phyloP scores from a whole-genome alignment of 2,797 vertebrate species.

The Peromyscus attwateri region DNA sequence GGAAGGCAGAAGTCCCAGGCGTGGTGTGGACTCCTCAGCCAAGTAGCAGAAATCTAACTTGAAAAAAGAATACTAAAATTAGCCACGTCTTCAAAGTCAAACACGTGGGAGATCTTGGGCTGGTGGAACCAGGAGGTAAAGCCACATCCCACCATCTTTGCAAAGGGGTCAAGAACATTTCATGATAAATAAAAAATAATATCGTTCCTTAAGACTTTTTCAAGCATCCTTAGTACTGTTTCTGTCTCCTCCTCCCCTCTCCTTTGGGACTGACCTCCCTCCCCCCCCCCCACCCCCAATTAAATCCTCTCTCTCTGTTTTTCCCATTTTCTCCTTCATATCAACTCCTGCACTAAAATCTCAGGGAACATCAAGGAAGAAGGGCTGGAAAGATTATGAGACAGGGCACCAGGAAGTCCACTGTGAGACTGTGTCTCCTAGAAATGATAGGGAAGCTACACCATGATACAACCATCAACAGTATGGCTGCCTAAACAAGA shows the following conservation, averaged over 20 bases:
- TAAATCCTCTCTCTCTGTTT: background rate
- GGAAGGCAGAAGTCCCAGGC: background rate
- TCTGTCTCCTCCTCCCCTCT: background rate
- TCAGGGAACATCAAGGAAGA: background rate
- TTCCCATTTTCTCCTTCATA: background rate
- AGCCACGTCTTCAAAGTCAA: conserved; percentile 6
- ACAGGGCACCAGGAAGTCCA: background rate
- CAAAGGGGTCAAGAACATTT: background rate
- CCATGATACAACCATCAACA: no score
- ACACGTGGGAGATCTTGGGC: background rate
- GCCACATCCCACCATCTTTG: background rate
- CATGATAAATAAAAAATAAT: background rate
- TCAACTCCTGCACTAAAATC: background rate
- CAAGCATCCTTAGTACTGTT: background rate
- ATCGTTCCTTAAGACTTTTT: background rate
- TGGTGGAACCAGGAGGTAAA: background rate
- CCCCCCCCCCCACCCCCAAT: background rate
- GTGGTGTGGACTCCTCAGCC: background rate
- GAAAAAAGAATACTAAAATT: conserved; percentile 42
- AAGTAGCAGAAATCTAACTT: background rate
- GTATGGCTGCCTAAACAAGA: background rate
- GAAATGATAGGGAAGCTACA: background rate
- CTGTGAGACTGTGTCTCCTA: background rate
- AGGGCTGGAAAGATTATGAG: background rate
- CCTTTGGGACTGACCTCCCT: background rate